Evolutionary conservation across 1,140 invertebrate genomes (phyloP), one percentile per base, ranked within the genome.

Genomic region (Eciton burchellii): DNA sequence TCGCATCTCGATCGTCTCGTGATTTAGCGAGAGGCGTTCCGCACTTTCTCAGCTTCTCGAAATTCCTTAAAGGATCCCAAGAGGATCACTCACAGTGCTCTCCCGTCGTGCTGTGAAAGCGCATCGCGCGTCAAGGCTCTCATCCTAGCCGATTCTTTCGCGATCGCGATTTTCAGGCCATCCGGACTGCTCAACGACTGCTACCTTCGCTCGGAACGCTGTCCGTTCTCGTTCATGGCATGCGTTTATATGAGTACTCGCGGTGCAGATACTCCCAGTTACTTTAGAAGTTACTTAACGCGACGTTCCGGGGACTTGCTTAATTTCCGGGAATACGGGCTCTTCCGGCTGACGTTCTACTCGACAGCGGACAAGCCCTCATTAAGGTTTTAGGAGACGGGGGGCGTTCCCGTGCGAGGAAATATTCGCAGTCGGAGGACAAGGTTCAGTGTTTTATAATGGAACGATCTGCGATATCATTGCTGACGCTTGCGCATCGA

Each of bases 341-440:
- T 83, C 83, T 88, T 88, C 87, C 86, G 87, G 83, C 49, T 88
- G 79, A 84, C 83, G 57, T 88, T 88, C 87, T 88, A 88, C 86
- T 88, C 83, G 87, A 88, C 87, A 81, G 86, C 73, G 81, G 86
- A 88, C 87, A 88, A 88, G 86, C 87, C 73, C 81, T 88, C 86
- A 84, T 88, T 88, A 88, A 85, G 72, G 65, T 88, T 87, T 88
- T 88, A 88, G 87, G 74, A 77, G 62, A 52, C 57, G 76, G 26
- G 45, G 60, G 76, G 73, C 71, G 59, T 79, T 79, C 73, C 60
- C 82, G 56, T 49, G 41, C 41, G 11, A 52, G 43, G 66, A 84
- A 73, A 66, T 81, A 57, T 12, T 11, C 65, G 11, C 3, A 49
- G 47, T 1, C 52, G 56, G n/a, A 49, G 49, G 43, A 63, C 47